These are phyloP conservation scores for Heliconius aoede DNA, from an alignment of 2,888 invertebrate genomes.

Conservation along the genomic window DNA sequence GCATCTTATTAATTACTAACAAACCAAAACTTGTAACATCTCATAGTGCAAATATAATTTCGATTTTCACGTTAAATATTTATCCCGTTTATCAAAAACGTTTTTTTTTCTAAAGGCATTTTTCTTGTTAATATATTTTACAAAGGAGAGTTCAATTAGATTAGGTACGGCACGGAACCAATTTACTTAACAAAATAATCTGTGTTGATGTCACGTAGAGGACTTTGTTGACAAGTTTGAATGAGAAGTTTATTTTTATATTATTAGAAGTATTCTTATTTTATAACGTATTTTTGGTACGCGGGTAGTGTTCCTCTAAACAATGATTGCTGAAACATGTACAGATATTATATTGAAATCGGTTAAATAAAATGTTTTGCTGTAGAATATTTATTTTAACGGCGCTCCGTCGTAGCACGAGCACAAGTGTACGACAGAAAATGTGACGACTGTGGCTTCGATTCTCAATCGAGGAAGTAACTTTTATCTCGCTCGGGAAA, in stretches of 20 bases:
- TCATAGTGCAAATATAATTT: neutral
- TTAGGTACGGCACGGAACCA: constrained; percentile 7
- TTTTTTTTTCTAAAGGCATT: neutral
- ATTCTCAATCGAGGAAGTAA: no score
- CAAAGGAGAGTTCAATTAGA: constrained; percentile 23
- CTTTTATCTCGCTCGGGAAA: no score
- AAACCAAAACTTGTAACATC: no score
- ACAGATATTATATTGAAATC: neutral
- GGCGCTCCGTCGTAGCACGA: no score
- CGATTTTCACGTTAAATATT: constrained; percentile 3
- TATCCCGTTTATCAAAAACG: constrained; percentile 4
- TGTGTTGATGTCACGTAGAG: constrained; percentile 42
- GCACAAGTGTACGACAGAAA: no score
- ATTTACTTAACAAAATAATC: constrained; percentile 41
- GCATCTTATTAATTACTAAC: no score
- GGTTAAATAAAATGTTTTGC: neutral
- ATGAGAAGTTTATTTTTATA: constrained; percentile 38
- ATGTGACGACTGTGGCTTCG: no score
- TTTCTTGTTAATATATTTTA: constrained; percentile 18
- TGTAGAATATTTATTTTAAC: neutral
- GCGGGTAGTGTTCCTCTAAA: neutral
- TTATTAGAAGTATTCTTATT: constrained; percentile 22
- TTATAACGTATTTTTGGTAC: neutral
- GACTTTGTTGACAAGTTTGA: constrained; percentile 40
- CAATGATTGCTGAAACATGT: neutral